A percentile compares a stretch with the other conserved stretches of the same genome.
Conservation (phyloP, 2,888 invertebrate genomes). For the Phengaris arion region DNA sequence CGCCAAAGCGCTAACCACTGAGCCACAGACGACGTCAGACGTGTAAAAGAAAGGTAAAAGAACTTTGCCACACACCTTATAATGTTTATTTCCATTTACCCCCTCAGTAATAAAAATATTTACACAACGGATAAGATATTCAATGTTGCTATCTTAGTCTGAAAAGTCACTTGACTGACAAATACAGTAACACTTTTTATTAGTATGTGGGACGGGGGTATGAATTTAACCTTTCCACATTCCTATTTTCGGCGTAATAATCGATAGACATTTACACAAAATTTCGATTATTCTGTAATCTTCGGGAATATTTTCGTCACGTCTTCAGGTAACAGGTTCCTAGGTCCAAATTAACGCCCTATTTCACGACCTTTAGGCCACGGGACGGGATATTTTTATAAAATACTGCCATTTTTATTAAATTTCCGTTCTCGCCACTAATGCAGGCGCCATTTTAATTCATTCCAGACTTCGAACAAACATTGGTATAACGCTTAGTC, state of each 20-base stretch:
- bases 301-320: slow-evolving; percentile 2
- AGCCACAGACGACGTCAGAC: too few relatives aligned
- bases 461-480: neutral
- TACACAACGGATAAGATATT: too few relatives aligned
- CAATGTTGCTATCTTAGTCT: too few relatives aligned
- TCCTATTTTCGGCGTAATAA: neutral
- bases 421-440: neutral
- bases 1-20: too few relatives aligned
- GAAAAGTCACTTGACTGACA: too few relatives aligned
- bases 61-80: too few relatives aligned
- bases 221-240: too few relatives aligned
- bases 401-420: slow-evolving; percentile 4
- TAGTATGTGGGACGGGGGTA: too few relatives aligned
- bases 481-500: neutral
- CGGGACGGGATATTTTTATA: neutral
- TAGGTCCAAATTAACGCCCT: slow-evolving; percentile 3
- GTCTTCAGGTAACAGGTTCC: neutral
- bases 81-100: too few relatives aligned
- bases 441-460: neutral
- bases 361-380: neutral
- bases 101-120: too few relatives aligned
- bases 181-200: too few relatives aligned
- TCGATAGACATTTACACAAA: neutral
- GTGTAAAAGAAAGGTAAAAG: too few relatives aligned
- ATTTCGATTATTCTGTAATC: neutral